Evolutionary conservation across 1,140 invertebrate genomes (phyloP), one percentile per base, ranked within the genome.

Genomic region (Caenorhabditis inopinata): DNA sequence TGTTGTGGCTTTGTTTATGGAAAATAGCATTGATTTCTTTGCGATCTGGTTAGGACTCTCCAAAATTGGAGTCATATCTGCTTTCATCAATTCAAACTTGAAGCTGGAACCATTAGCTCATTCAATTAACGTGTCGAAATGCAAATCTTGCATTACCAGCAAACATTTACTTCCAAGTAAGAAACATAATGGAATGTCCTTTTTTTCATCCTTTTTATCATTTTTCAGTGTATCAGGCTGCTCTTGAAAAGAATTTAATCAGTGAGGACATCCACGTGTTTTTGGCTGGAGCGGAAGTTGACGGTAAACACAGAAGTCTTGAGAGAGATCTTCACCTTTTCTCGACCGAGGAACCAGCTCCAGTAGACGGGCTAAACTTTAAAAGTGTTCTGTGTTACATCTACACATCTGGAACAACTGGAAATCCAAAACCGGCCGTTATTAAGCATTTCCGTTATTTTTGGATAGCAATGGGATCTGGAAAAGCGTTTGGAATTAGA

Each of bases 51-150:
- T 89, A 47, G 88, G 87, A 42, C 78, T 87, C n/a, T 84, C 75
- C 18, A 89, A 95, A 42, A 81, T 94, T 62, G 94, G 95, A 32
- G 92, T 94, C 0, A 91, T 94, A 0, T 92, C 93, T 1, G 95
- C 96, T 0, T 90, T 97, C 1, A 92, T 98, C 11, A 98, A 97
- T 86, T 94, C 92, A 2, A 95, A 96, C 88, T 90, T 96, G 35
- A 91, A 92, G 11, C 90, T 91, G 0, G 91, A 93, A 3, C 91
- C 94, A 4, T 89, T 98, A 25, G 87, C 92, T 0, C 94, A 97
- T 89, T 95, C 87, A 3, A 85, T 88, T 35, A 78, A 78, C 5
- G 81, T 82, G 1, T 83, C 82, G 18, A 83, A 82, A 45, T 82
- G 48, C 25, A 79, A 81, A 83, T 79, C 45, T 46, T 81, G 85